These are phyloP conservation scores for Teleiodes luculella DNA, from an alignment of 2,888 invertebrate genomes.

Conservation along the genomic window DNA sequence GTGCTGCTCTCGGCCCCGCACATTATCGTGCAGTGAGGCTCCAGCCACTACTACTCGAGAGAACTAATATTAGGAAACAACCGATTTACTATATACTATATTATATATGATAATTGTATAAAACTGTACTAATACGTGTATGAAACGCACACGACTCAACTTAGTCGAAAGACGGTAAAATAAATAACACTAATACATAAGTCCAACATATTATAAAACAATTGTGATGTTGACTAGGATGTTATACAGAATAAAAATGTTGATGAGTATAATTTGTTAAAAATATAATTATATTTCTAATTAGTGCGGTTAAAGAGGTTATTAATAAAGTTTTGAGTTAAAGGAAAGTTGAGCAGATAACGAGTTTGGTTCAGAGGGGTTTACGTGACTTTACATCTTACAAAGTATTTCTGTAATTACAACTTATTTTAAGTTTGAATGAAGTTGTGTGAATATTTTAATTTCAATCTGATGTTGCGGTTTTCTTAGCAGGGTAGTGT, in stretches of 20 bases:
- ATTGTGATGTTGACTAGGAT: conserved; percentile 74
- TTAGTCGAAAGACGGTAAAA: conserved; percentile 66
- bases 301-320: conserved; percentile 39
- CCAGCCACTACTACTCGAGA: conserved; percentile 44
- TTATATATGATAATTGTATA: conserved; percentile 26
- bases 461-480: background rate
- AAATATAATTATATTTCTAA: conserved; percentile 59
- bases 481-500: background rate
- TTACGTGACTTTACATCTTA: conserved; percentile 13
- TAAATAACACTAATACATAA: conserved; percentile 50
- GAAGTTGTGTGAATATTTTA: background rate
- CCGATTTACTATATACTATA: conserved; percentile 12
- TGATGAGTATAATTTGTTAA: conserved; percentile 66
- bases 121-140: conserved; percentile 48
- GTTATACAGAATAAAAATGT: conserved; percentile 61
- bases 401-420: conserved; percentile 12
- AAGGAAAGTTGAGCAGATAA: conserved; percentile 18
- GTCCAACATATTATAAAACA: conserved; percentile 63
- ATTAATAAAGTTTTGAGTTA: conserved; percentile 34
- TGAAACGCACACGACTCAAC: conserved; percentile 72
- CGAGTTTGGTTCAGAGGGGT: conserved; percentile 4
- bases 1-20: conserved; percentile 95
- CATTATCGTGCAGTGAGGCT: conserved; percentile 91
- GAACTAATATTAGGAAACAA: conserved; percentile 53
- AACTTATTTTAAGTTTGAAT: conserved; percentile 5